Evolutionary conservation across 2,113 vertebrate species (phyloP), one percentile per base, ranked within the genome.

Genomic region (Pelmatolapia mariae): DNA sequence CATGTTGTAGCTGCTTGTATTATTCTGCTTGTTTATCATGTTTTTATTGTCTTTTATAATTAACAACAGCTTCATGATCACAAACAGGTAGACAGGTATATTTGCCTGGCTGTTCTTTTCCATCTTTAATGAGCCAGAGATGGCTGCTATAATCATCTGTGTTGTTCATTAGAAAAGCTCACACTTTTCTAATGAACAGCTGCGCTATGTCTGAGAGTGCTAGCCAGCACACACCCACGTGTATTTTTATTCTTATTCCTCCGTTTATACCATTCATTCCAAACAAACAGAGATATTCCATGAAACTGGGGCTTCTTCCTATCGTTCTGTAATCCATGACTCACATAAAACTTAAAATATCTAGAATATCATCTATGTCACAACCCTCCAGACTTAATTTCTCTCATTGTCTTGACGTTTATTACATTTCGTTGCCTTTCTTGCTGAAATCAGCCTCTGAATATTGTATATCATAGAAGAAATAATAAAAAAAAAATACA

Each of bases 121-220:
- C 81, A 54, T 66, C 82, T 90, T 86, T 93, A 93, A 93, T 92
- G 90, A 93, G 93, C 47, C 76, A 79, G 45, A 81, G 81, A 87
- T 86, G 80, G 73, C 76, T 88, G 91, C 89, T 90, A 90, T 89
- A 89, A 86, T 92, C n/a, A 4, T 89, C 73, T 53, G 85, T 86
- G 89, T 89, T 89, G 81, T 93, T 91, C 91, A 80, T 87, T 71
- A 76, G 63, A 68, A 68, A 68, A 84, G 22, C 87, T 93, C 87
- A 94, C 93, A 94, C 92, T 50, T 93, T 91, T 92, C 90, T 94
- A 94, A 94, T 93, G 90, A 94, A 91, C 93, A 94, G 92, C 92
- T 94, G 93, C 89, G 91, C 86, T 86, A 29, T 12, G 15, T 85
- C 63, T 86, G 83, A 84, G 45, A 78, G 84, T 81, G 86, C 83